Evolutionary conservation across 2,797 vertebrate species (phyloP).

Genomic region (Enteromius argenteus): DNA sequence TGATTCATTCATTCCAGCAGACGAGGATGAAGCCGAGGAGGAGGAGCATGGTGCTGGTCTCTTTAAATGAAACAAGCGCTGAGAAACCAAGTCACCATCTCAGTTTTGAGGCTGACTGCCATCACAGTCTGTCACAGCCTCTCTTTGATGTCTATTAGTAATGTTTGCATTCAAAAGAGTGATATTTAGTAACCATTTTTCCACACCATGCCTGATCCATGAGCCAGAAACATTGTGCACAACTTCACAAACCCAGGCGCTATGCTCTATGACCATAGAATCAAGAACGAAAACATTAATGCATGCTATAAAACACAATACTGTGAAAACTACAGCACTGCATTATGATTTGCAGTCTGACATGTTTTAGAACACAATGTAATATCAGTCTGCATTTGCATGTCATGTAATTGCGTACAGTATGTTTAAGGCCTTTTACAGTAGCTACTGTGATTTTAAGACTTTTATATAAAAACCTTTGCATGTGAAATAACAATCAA

Average conservation of each 20-base stretch:
- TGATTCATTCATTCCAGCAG: conserved; percentile 69
- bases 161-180: not conserved
- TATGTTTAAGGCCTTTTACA: not conserved
- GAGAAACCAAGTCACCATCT: conserved; percentile 36
- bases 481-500: not conserved
- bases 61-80: conserved; percentile 17
- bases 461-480: not conserved
- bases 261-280: too few species aligned
- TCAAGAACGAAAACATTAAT: not conserved
- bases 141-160: not conserved
- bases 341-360: not conserved
- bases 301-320: not conserved
- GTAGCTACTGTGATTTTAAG: not conserved
- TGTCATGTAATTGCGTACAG: not conserved
- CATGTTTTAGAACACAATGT: not conserved
- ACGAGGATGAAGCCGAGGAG: conserved; percentile 46
- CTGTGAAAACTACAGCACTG: not conserved
- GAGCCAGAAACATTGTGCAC: not conserved
- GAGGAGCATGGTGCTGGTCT: not conserved
- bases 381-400: not conserved
- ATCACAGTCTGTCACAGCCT: not conserved
- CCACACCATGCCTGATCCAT: not conserved
- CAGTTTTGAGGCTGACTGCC: conserved; percentile 18
- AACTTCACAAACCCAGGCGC: not conserved
- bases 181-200: not conserved